Conservation (phyloP, 2,113 vertebrate species). For the Alces alces region DNA sequence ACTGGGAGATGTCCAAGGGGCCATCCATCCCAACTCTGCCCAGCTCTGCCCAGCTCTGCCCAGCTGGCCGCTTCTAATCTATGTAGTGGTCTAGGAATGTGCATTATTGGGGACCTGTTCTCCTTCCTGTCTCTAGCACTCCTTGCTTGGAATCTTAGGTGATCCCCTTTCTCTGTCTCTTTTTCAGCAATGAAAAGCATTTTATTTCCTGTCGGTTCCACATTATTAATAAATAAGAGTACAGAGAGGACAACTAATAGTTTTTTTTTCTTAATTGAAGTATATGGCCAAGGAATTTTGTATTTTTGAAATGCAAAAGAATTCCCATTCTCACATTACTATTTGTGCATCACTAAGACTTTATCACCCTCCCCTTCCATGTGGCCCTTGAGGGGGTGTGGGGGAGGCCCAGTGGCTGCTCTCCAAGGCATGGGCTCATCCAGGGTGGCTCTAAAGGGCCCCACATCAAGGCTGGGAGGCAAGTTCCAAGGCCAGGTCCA, state of each 20-base stretch:
- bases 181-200: not conserved
- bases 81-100: not conserved
- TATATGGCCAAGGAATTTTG: not conserved
- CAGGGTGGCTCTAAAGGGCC: not conserved
- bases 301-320: not conserved
- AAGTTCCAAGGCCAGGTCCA: not conserved
- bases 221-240: conserved; percentile 22
- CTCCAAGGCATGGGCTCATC: not conserved
- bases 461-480: not conserved
- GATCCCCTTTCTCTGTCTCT: not conserved
- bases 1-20: accelerated
- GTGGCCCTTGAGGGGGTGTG: not conserved
- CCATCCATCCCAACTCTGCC: not conserved
- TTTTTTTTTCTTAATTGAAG: not conserved
- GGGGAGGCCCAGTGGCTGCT: too few relatives aligned
- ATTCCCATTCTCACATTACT: not conserved
- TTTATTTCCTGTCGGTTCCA: not conserved
- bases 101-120: not conserved
- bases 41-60: not conserved
- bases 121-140: not conserved
- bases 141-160: not conserved
- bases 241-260: not conserved
- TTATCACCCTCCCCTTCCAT: not conserved
- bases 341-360: not conserved
- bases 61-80: not conserved